phyloP scores from a whole-genome alignment of 2,797 vertebrate species.

The Poliocrania exsul region DNA sequence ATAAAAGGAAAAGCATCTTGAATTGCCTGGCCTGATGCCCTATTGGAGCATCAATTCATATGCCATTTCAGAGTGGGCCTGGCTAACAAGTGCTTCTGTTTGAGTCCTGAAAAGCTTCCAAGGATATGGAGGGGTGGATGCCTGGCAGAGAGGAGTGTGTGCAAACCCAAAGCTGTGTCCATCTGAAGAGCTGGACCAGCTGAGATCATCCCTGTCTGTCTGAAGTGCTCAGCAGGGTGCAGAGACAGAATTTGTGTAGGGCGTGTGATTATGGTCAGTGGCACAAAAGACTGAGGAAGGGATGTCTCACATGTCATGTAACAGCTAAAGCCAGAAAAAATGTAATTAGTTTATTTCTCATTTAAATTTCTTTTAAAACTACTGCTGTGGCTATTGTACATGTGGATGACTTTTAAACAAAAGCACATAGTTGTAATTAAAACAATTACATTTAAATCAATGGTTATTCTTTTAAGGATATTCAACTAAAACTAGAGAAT shows the following conservation, averaged over 20 bases:
- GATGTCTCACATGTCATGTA: neutral
- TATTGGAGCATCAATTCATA: conserved; percentile 39
- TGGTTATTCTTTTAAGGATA: neutral
- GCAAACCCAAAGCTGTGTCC: neutral
- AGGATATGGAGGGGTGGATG: neutral
- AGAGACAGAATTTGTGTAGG: neutral
- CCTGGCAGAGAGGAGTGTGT: neutral
- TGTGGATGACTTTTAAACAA: neutral
- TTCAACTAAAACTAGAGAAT: neutral
- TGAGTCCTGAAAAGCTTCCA: conserved; percentile 19
- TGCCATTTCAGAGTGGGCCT: conserved; percentile 3
- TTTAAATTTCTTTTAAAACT: neutral
- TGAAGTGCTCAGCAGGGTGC: neutral
- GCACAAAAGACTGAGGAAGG: neutral
- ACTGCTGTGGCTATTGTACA: neutral
- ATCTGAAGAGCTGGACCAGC: neutral
- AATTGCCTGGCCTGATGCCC: conserved; percentile 43
- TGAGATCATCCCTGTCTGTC: neutral
- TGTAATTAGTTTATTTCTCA: neutral
- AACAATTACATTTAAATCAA: neutral
- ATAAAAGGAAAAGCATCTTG: conserved; percentile 39
- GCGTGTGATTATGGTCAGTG: neutral
- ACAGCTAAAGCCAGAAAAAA: neutral
- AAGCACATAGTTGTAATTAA: neutral
- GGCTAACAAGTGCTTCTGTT: conserved; percentile 1